phyloP scores from a whole-genome alignment of 2,797 vertebrate species.

The Odontamblyopus lacepedii region DNA sequence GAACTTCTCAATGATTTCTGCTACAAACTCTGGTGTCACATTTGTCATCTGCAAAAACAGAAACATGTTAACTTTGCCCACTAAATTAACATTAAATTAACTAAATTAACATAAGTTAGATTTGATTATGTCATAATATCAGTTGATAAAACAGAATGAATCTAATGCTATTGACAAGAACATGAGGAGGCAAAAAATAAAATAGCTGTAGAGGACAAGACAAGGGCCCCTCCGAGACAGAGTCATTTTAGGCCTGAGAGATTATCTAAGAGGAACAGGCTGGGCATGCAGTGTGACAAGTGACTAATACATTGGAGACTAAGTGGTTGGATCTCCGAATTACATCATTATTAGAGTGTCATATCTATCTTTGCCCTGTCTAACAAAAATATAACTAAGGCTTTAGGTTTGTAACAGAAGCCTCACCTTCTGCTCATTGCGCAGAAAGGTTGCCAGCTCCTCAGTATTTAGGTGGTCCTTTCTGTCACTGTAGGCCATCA shows the following conservation, averaged over 20 bases:
- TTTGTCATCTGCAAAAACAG: constrained; percentile 82
- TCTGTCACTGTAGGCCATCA: constrained; percentile 93
- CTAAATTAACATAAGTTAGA: background rate
- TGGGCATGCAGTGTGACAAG: constrained; percentile 39
- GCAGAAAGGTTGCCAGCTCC: constrained; percentile 89
- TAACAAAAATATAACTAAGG: constrained; percentile 8
- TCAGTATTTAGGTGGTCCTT: constrained; percentile 93
- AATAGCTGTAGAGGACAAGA: constrained; percentile 20
- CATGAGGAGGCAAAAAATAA: constrained; percentile 17
- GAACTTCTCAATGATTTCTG: constrained; percentile 94
- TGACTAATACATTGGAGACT: constrained; percentile 20
- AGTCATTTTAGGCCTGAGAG: constrained; percentile 50
- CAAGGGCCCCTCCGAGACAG: constrained; percentile 30
- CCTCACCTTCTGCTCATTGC: constrained; percentile 88
- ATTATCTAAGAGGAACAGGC: constrained; percentile 34
- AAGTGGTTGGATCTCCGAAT: constrained; percentile 12
- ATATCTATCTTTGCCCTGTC: background rate
- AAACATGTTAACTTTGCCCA: background rate
- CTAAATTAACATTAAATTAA: background rate
- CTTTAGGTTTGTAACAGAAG: background rate
- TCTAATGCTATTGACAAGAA: constrained; percentile 13
- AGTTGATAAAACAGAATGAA: constrained; percentile 28
- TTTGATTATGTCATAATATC: background rate
- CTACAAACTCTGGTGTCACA: constrained; percentile 88
- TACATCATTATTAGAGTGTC: constrained; percentile 10